Base-by-base conservation (phyloP, 2,888 invertebrate genomes). In the Alloscopus bannaensis region DNA sequence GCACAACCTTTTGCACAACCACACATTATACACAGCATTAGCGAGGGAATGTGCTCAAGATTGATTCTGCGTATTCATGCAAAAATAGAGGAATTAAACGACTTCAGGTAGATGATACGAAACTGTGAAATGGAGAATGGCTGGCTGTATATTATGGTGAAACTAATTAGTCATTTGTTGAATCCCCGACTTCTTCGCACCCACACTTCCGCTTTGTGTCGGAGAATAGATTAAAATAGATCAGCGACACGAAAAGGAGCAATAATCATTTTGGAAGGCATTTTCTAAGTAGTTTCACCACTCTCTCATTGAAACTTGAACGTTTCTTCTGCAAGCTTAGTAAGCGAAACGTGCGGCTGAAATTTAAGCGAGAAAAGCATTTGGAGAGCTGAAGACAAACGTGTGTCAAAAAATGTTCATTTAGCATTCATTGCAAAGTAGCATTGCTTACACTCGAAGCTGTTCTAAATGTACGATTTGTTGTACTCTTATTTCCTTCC, bases 381-480 rank as follows among this genome's bases (percentile, higher is more conserved):
- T 70, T 42, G 42, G 28, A 45, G 20, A 65, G 65, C 31, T 57
- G 73, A 73, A 73, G 73, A 73, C 73, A 73, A 57, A 73, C 73
- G 73, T 31, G 73, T 73, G 73, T 73, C 73, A 72, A 52, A 73
- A 64, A 73, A 50, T 65, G 65, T 64, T 73, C 73, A 65, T 72
- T 65, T 73, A 57, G 26, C 57, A 40, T 42, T 11, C 45, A 16
- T 45, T 45, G 28, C 50, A 40, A n/a, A n/a, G n/a, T n/a, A n/a
- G n/a, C n/a, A n/a, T n/a, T n/a, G n/a, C n/a, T n/a, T n/a, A n/a
- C n/a, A n/a, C n/a, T n/a, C n/a, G n/a, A n/a, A n/a, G n/a, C n/a
- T n/a, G n/a, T n/a, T n/a, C n/a, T n/a, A n/a, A n/a, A n/a, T n/a
- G n/a, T n/a, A n/a, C n/a, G n/a, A n/a, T n/a, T n/a, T n/a, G n/a